These are phyloP conservation scores for Oryzias melastigma DNA, from an alignment of 2,113 vertebrate genomes.

Conservation along the genomic window DNA sequence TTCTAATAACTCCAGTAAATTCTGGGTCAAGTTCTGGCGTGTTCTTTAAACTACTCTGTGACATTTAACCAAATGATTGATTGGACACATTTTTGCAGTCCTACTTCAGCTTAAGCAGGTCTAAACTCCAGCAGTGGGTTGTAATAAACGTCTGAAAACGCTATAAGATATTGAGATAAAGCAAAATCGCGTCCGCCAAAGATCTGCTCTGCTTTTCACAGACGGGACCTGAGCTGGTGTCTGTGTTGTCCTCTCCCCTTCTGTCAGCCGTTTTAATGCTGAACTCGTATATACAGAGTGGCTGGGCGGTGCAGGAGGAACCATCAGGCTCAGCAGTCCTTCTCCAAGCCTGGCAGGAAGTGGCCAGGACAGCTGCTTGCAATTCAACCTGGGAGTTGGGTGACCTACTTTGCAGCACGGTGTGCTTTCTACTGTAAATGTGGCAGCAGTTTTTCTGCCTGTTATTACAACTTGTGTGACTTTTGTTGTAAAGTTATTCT, in stretches of 20 bases:
- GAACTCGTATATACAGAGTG: constrained; percentile 28
- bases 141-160: background rate
- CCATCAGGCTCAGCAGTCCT: constrained; percentile 48
- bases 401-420: constrained; percentile 66
- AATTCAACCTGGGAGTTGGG: constrained; percentile 67
- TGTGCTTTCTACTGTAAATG: constrained; percentile 40
- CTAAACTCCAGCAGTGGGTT: background rate
- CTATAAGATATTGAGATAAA: constrained; percentile 1
- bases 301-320: constrained; percentile 40
- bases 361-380: constrained; percentile 69
- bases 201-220: constrained; percentile 20
- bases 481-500: constrained; percentile 1
- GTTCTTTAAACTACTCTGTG: too few species aligned
- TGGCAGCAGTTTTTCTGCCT: constrained; percentile 3
- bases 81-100: too few species aligned
- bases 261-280: constrained; percentile 57
- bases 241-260: background rate
- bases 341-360: constrained; percentile 67
- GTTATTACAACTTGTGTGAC: background rate
- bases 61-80: too few species aligned
- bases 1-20: too few species aligned
- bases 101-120: too few species aligned
- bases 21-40: too few species aligned
- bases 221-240: constrained; percentile 17
- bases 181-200: background rate